A percentile compares a stretch with the other conserved stretches of the same genome.
Conservation (phyloP, 2,797 vertebrate genomes). For the Paratrypauchen microcephalus region DNA sequence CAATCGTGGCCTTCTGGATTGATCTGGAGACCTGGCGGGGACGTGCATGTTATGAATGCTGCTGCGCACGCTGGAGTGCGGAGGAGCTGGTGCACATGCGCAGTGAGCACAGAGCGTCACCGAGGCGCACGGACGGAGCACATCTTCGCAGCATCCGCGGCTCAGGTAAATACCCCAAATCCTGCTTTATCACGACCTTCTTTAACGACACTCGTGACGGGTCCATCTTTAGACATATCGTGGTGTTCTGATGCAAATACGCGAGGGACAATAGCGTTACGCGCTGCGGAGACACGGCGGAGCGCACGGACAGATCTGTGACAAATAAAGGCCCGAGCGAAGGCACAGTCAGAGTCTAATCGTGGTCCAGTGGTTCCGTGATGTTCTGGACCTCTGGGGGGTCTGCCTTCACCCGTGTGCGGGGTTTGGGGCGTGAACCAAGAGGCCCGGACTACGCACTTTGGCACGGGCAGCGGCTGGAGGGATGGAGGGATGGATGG, state of each 20-base stretch:
- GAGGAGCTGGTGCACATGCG: neutral
- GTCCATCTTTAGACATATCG: neutral
- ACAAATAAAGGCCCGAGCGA: neutral
- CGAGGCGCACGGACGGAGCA: neutral
- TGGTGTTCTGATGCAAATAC: neutral
- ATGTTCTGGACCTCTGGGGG: neutral
- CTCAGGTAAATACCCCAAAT: neutral
- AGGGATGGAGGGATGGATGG: no score
- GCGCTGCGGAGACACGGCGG: neutral
- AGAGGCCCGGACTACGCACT: slow-evolving; percentile 2
- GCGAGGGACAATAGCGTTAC: neutral
- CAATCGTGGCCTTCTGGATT: no score
- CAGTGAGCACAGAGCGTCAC: neutral
- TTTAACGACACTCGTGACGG: neutral
- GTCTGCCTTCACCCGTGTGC: neutral
- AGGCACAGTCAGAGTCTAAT: neutral
- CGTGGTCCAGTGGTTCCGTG: neutral
- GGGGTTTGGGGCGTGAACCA: neutral
- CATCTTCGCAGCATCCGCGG: slow-evolving; percentile 2
- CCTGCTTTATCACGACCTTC: neutral
- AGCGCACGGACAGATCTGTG: neutral
- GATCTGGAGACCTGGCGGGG: no score
- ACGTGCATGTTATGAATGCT: neutral
- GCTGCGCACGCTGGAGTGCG: neutral
- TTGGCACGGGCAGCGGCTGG: neutral